Base-by-base conservation (phyloP, 1,140 invertebrate species). In the Drosophila kikkawai region DNA sequence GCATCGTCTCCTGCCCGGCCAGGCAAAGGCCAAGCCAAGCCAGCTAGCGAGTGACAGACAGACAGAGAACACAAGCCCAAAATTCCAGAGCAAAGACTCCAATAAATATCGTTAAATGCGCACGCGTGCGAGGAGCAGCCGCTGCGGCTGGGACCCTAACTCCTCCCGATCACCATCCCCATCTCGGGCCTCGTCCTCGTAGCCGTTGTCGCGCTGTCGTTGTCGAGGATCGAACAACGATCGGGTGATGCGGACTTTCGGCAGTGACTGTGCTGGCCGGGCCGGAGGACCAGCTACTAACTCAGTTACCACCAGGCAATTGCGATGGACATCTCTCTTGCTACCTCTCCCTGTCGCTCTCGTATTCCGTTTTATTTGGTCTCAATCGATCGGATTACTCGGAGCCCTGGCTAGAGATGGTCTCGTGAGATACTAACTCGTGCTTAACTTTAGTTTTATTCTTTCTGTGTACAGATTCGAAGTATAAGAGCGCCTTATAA, bases 41-140 rank as follows among this genome's bases (percentile, higher is more conserved):
- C 59, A 75, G 75, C 44, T 64, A 63, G 45, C 75, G 53, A 82
- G 82, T 91, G 86, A 90, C 87, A 85, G 85, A 82, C 81, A 88
- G 85, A 90, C 85, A 90, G 55, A 90, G 70, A 91, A 90, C 85
- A 90, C 86, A 91, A 90, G 85, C 75, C 86, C 82, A 71, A 78
- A 90, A 90, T 91, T 90, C 86, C 85, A 90, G 86, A 82, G 71
- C 86, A 82, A 63, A 91, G 82, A 74, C 64, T 85, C 80, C 88
- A 91, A 91, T 91, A 91, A 91, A 91, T 91, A 91, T 91, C 59
- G 81, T 91, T 87, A 87, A 91, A 91, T 91, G 88, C 88, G 88
- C 83, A 91, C 88, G 88, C 88, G 88, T 91, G 88, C 87, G 82
- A 86, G 65, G 57, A 79, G 78, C 86, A 56, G 44, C 47, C 50